phyloP scores from a whole-genome alignment of 2,113 vertebrate species.

The Mus pahari region DNA sequence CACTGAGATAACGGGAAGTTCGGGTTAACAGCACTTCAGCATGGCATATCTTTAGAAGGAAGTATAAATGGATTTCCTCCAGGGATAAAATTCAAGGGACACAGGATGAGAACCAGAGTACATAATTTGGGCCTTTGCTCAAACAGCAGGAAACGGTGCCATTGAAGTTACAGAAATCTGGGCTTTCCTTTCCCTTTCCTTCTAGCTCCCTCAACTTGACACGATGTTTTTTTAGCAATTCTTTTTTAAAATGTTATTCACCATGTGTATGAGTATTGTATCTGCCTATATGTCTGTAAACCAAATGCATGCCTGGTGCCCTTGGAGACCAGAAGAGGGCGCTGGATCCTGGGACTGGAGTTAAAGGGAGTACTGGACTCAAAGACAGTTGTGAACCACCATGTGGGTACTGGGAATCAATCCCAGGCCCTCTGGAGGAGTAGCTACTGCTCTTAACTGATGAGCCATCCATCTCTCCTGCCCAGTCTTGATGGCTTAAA shows the following conservation, averaged over 20 bases:
- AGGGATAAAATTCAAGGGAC: background rate
- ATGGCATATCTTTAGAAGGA: background rate
- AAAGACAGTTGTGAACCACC: background rate
- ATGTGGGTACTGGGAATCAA: background rate
- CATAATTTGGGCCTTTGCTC: background rate
- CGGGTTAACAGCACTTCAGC: background rate
- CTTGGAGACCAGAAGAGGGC: background rate
- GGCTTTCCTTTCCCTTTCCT: background rate
- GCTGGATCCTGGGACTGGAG: background rate
- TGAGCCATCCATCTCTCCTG: background rate
- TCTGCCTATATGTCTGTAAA: background rate
- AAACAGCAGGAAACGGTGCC: background rate
- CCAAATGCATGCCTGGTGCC: background rate
- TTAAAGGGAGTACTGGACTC: background rate
- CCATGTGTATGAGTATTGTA: background rate
- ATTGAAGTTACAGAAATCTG: background rate
- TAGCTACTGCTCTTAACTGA: background rate
- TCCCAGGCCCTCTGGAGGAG: background rate
- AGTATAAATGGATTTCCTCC: conserved; percentile 1
- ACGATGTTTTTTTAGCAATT: background rate
- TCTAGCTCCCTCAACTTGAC: background rate
- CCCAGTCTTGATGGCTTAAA: background rate
- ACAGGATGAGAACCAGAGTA: background rate
- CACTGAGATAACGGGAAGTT: background rate
- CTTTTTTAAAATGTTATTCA: background rate